Evolutionary conservation across 2,797 vertebrate genomes (phyloP).

Genomic region (Euphonia xanthogaster): DNA sequence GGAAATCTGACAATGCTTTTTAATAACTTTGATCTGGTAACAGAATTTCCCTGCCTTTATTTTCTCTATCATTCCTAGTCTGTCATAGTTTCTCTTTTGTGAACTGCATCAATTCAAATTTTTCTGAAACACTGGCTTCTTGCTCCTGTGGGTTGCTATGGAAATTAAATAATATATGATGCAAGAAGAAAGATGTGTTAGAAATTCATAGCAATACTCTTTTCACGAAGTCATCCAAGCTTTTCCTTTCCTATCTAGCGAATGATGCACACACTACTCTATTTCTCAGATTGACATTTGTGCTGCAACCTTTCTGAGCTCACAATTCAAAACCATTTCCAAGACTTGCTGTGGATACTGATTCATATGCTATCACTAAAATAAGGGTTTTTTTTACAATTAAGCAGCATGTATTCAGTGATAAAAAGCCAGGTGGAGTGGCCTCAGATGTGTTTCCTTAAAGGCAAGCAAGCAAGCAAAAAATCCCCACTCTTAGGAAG

Average conservation of each 20-base stretch:
- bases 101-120: not conserved
- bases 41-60: not conserved
- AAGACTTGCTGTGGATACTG: not conserved
- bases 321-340: not conserved
- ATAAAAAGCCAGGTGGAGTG: not conserved
- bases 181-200: not conserved
- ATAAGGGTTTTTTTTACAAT: not conserved
- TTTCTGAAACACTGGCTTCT: not conserved
- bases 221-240: not conserved
- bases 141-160: not conserved
- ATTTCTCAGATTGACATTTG: not conserved
- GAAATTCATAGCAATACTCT: not conserved
- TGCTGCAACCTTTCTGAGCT: not conserved
- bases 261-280: not conserved
- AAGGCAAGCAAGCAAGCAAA: not conserved
- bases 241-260: not conserved
- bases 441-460: not conserved
- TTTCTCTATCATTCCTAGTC: not conserved
- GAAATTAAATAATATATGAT: slow-evolving; percentile 37
- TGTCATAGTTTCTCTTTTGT: not conserved
- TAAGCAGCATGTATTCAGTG: not conserved
- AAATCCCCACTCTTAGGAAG: not conserved
- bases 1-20: not conserved
- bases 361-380: not conserved
- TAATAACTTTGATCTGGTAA: not conserved